Conservation (phyloP, 2,113 vertebrate genomes). For the Catharus minimus region DNA sequence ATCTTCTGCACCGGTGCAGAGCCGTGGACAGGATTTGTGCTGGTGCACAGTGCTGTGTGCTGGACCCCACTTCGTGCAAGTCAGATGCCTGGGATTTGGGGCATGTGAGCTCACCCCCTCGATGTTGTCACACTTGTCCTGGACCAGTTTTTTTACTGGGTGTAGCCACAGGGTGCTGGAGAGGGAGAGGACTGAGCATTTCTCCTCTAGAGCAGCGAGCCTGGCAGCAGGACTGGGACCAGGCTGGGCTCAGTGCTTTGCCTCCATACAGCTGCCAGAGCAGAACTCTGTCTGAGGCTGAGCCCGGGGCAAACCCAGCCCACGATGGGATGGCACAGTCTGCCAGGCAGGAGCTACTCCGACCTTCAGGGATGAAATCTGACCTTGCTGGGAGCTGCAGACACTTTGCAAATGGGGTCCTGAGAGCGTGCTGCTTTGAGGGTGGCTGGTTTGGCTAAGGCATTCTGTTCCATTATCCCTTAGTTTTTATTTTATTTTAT, state of each 20-base stretch:
- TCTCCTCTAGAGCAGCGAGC: neutral
- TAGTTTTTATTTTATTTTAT: neutral
- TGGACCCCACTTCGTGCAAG: rapidly evolving
- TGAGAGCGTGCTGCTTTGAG: neutral
- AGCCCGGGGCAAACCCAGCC: neutral
- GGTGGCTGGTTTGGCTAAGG: neutral
- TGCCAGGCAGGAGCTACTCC: neutral
- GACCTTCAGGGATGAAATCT: slow-evolving; percentile 36
- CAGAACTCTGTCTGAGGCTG: neutral
- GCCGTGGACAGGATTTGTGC: neutral
- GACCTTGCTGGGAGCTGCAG: slow-evolving; percentile 37
- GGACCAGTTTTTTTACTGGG: neutral
- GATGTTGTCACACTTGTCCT: rapidly evolving
- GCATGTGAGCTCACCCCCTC: rapidly evolving
- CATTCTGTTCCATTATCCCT: neutral
- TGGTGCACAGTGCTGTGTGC: neutral
- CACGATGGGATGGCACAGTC: neutral
- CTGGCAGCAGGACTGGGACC: neutral
- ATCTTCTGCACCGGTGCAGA: neutral
- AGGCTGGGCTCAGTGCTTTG: neutral
- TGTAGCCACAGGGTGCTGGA: neutral
- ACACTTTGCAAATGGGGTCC: neutral
- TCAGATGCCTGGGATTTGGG: neutral
- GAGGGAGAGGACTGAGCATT: neutral
- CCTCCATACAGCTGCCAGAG: neutral